A percentile compares a stretch with the other conserved stretches of the same genome.
These are phyloP conservation scores for Laticauda colubrina DNA, from an alignment of 2,113 vertebrate genomes.

Conservation along the genomic window DNA sequence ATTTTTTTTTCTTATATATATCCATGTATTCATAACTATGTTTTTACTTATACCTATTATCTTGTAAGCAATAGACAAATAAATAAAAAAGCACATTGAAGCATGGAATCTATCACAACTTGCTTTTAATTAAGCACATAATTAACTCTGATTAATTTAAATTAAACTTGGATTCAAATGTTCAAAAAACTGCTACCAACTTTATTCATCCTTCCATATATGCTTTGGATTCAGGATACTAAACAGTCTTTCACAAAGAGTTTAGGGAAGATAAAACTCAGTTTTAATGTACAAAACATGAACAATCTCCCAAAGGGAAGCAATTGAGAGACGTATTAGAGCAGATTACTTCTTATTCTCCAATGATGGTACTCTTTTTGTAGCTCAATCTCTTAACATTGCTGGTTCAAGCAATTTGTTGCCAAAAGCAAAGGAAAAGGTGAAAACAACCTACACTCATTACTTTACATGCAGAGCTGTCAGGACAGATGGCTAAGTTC, in stretches of 20 bases:
- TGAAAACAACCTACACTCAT: neutral
- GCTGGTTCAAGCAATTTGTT: neutral
- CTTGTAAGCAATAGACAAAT: too few relatives aligned
- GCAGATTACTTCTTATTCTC: slow-evolving; percentile 2
- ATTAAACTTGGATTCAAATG: neutral
- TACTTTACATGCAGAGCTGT: neutral
- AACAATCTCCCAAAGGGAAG: neutral
- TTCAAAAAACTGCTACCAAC: too few relatives aligned
- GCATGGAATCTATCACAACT: neutral
- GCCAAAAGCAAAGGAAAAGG: neutral
- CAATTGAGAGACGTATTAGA: neutral
- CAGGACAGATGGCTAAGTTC: neutral
- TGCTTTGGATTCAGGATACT: neutral
- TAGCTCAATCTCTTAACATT: neutral
- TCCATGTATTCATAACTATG: too few relatives aligned
- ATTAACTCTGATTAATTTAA: neutral
- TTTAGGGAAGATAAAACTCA: neutral
- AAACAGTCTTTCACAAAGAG: neutral
- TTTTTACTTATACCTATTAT: too few relatives aligned
- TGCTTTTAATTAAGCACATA: neutral
- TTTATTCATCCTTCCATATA: neutral
- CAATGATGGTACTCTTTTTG: neutral
- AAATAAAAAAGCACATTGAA: too few relatives aligned
- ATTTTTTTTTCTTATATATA: too few relatives aligned
- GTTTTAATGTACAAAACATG: neutral